Percentiles rank a stretch among this genome's conserved stretches.
These are phyloP conservation scores for Craseonycteris thonglongyai DNA, from an alignment of 2,113 vertebrate species.

Conservation along the genomic window DNA sequence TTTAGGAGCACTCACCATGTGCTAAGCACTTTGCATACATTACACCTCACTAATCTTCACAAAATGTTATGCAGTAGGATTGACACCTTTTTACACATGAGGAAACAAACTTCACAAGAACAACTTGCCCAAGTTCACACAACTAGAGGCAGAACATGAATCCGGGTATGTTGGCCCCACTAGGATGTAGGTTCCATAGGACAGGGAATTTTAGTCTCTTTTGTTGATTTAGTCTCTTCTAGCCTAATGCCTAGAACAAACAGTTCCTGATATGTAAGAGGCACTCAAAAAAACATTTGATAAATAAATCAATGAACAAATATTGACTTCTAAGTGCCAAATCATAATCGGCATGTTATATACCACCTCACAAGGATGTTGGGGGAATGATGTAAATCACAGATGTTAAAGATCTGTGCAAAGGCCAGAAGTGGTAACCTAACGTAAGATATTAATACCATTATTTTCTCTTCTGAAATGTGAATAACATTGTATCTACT, in stretches of 20 bases:
- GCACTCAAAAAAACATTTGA: not conserved
- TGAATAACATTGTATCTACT: constrained; percentile 56
- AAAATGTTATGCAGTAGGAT: accelerated
- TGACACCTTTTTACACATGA: accelerated
- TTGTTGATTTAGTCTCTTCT: not conserved
- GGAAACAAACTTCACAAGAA: not conserved
- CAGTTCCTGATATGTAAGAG: not conserved
- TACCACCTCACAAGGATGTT: not conserved
- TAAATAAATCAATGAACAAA: not conserved
- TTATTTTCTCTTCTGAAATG: constrained; percentile 44
- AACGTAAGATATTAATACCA: not conserved
- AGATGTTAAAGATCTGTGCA: not conserved
- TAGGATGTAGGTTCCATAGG: not conserved
- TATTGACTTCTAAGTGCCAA: not conserved
- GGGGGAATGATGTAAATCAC: not conserved
- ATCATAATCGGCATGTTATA: not conserved
- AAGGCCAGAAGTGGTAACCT: constrained; percentile 18
- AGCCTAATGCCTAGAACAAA: not conserved
- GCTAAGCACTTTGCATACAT: not conserved
- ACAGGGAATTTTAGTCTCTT: not conserved
- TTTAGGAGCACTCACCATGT: accelerated
- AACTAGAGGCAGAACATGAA: not conserved
- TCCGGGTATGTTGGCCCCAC: not conserved
- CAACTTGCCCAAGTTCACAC: not conserved
- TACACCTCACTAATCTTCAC: not conserved